A percentile compares a stretch with the other conserved stretches of the same genome.
Conservation (phyloP, 1,140 invertebrate species). For the Drosophila paulistorum region DNA sequence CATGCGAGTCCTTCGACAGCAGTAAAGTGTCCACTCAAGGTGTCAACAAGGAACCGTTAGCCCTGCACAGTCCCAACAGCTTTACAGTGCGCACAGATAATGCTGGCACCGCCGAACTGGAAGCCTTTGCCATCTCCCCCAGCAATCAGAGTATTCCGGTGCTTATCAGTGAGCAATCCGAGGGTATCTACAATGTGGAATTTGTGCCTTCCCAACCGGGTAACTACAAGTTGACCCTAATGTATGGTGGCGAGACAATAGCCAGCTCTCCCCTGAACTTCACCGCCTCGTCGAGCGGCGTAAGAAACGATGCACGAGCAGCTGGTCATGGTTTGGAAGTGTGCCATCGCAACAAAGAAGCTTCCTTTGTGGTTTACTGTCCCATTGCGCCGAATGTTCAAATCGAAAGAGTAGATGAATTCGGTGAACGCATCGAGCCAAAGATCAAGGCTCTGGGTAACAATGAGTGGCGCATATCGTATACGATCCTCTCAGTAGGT, state of each 20-base stretch:
- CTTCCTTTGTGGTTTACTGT: slow-evolving; percentile 88
- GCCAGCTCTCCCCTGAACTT: slow-evolving; percentile 86
- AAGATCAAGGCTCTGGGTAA: slow-evolving; percentile 82
- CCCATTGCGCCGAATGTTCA: slow-evolving; percentile 85
- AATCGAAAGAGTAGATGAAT: slow-evolving; percentile 78
- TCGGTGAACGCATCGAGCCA: slow-evolving; percentile 80
- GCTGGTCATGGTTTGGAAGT: slow-evolving; percentile 87
- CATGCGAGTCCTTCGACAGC: slow-evolving; percentile 97
- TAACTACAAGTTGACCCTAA: slow-evolving; percentile 94
- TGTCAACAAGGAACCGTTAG: slow-evolving; percentile 90
- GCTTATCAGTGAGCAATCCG: slow-evolving; percentile 89
- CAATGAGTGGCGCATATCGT: slow-evolving; percentile 85
- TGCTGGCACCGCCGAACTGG: slow-evolving; percentile 94
- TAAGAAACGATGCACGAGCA: slow-evolving; percentile 84
- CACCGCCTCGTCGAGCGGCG: slow-evolving; percentile 82
- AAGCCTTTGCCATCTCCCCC: slow-evolving; percentile 94
- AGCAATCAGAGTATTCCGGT: slow-evolving; percentile 93
- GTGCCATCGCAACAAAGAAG: slow-evolving; percentile 89
- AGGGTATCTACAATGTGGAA: slow-evolving; percentile 90
- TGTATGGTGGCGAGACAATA: slow-evolving; percentile 90
- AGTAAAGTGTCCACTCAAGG: slow-evolving; percentile 89
- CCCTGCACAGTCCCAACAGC: slow-evolving; percentile 92
- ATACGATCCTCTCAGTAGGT: slow-evolving; percentile 85
- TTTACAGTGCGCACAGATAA: slow-evolving; percentile 95
- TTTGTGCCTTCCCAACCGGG: slow-evolving; percentile 94